phyloP scores from a whole-genome alignment of 2,888 invertebrate genomes.

The Xestia xanthographa region DNA sequence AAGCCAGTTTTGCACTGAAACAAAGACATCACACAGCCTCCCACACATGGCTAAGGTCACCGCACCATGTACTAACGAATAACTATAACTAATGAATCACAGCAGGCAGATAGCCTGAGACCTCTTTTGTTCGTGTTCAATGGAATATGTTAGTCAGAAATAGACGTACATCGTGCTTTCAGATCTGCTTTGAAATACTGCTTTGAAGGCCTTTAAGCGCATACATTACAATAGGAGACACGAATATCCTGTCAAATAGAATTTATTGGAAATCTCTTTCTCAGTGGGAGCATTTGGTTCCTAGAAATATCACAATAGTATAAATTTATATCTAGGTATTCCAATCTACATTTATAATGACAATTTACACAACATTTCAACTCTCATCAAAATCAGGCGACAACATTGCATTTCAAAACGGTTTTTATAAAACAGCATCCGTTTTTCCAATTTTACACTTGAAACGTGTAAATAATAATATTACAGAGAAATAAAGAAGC shows the following conservation, averaged over 20 bases:
- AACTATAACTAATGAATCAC: neutral
- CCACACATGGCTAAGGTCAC: neutral
- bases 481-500: neutral
- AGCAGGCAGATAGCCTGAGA: neutral
- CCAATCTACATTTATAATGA: neutral
- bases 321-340: neutral
- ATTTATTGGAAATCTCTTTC: no score
- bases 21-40: neutral
- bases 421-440: neutral
- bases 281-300: neutral
- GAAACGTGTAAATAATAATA: neutral
- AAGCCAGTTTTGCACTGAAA: neutral
- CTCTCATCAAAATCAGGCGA: neutral
- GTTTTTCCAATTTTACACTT: neutral
- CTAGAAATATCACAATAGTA: neutral
- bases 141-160: neutral
- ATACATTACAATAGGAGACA: neutral
- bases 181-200: neutral
- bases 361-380: neutral
- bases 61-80: neutral
- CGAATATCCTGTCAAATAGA: neutral
- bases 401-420: neutral
- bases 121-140: neutral
- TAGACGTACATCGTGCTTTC: neutral
- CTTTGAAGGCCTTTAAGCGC: constrained; percentile 2